Evolutionary conservation across 2,888 invertebrate genomes (phyloP), one percentile per base, ranked within the genome.

Genomic region (Mamestra brassicae): DNA sequence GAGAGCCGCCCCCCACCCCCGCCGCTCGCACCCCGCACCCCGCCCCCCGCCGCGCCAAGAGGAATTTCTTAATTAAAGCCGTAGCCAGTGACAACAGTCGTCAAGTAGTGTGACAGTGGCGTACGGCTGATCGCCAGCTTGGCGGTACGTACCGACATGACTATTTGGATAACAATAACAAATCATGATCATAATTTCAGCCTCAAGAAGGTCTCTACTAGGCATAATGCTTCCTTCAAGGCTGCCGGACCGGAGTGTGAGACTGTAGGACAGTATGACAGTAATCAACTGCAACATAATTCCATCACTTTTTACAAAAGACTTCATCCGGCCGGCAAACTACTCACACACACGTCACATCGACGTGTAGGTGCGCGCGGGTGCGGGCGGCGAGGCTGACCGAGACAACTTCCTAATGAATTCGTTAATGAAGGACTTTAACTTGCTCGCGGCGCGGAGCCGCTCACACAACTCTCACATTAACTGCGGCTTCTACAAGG

Each of bases 51-150:
- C 60, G 1, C n/a, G 58, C 57, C 42, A 34, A 34, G n/a, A 45
- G 73, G 76, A 76, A 76, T 76, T 71, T 73, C 15, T 73, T 79
- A 65, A 74, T 79, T 71, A 74, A 81, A 76, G 57, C 50, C 60
- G 50, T 60, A 45, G 67, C 13, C 45, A 45, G 68, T 36, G 47
- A 45, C 10, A 74, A 60, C 60, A 42, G 52, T 26, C 3, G 63
- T 54, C 63, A 63, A 50, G 45, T 6, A 2, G 57, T 26, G 47
- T 52, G 38, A 54, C 61, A 61, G 66, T 26, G 45, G 47, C 10
- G 42, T 45, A 26, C 47, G n/a, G 7, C 61, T 13, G 17, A 45
- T 15, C 3, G 15, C 52, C 36, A 8, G 15, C 38, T n/a, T 3
- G 8, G 26, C 15, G 10, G 4, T 10, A 60, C n/a, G 17, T 4